Evolutionary conservation across 1,140 invertebrate species (phyloP), one percentile per base, ranked within the genome.

Genomic region (Branchinecta lynchi): DNA sequence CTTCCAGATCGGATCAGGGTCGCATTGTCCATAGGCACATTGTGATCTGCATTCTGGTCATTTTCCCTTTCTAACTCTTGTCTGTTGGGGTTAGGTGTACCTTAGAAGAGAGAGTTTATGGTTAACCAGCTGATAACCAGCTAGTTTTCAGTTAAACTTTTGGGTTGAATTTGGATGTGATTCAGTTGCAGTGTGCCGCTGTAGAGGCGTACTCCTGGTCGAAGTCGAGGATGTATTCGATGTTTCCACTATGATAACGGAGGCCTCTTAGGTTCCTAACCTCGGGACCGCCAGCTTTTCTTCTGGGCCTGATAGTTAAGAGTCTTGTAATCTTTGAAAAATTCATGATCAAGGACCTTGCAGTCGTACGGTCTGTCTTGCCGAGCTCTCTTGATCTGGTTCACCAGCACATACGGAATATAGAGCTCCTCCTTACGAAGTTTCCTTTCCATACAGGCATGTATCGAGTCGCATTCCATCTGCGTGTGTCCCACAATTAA

Each of bases 401-500:
- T 68, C 20, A 17, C 32, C 60, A 45, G 43, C 46, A 9, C 46
- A n/a, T 51, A 51, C 46, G n/a, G n/a, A n/a, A 51, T 9, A n/a
- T 68, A 68, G 9, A 43, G n/a, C 15, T 12, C 67, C 43, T 20
- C 43, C 32, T 44, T 44, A 10, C 43, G 8, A 8, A 67, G 12
- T 43, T 21, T 69, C 43, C 45, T 45, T 43, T 69, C 68, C 12
- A 69, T 32, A 43, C 8, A 45, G 45, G 43, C 45, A 51, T 69
- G 68, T 7, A 69, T 60, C 7, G 68, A 69, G 32, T 60, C 45
- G 46, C 44, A 7, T 17, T 51, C 12, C 68, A 69, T 69, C 9
- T 69, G 43, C 21, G 45, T 69, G 68, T 69, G 68, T 8, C 68
- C 68, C 43, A 45, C 45, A 45, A 45, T 10, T 32, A 69, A 60